These are phyloP conservation scores for Seira musarum DNA, from an alignment of 2,888 invertebrate genomes.

Conservation along the genomic window DNA sequence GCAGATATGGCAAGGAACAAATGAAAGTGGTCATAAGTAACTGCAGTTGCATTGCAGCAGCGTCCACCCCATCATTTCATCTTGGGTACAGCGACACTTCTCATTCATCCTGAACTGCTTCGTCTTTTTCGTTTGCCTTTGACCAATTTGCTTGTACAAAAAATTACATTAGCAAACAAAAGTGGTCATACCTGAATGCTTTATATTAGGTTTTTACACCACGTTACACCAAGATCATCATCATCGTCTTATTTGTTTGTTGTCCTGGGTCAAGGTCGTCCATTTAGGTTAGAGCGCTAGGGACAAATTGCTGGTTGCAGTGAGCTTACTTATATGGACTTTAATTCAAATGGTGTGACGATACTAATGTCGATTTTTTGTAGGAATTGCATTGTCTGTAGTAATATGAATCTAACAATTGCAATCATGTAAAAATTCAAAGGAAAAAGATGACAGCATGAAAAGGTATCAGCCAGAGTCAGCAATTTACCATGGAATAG, in stretches of 20 bases:
- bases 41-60: neutral
- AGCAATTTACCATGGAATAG: neutral
- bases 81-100: neutral
- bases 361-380: constrained; percentile 14
- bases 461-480: neutral
- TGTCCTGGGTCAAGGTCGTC: constrained; percentile 49
- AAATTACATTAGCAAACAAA: neutral
- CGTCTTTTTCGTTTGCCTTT: neutral
- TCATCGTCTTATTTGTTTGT: constrained; percentile 14
- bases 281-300: constrained; percentile 46
- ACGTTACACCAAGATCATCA: neutral
- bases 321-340: neutral
- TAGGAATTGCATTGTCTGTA: constrained; percentile 31
- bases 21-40: neutral
- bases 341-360: neutral
- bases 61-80: no score
- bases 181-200: neutral
- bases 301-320: neutral
- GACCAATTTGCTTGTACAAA: neutral
- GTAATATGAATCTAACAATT: neutral
- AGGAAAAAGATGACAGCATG: neutral
- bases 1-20: no score
- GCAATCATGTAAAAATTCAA: neutral
- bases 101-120: neutral
- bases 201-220: neutral